Percentiles rank a stretch among this genome's conserved stretches.
phyloP scores from a whole-genome alignment of 2,797 vertebrate species.

The Gallinago solitaria region DNA sequence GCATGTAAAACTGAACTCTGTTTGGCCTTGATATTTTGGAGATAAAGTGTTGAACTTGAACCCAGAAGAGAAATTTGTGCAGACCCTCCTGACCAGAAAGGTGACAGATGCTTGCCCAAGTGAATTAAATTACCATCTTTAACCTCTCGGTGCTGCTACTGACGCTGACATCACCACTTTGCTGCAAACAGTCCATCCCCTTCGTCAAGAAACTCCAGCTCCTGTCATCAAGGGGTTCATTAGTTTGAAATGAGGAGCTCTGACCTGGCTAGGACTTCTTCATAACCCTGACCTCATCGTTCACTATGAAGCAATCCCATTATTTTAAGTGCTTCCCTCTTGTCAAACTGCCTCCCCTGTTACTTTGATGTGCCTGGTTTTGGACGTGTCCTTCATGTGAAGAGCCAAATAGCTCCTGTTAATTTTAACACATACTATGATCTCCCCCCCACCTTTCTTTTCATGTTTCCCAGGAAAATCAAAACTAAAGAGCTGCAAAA shows the following conservation, averaged over 20 bases:
- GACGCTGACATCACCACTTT: conserved; percentile 11
- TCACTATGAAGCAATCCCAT: not conserved
- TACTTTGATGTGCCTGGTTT: not conserved
- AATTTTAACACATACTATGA: not conserved
- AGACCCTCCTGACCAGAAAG: not conserved
- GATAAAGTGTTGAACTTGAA: conserved; percentile 43
- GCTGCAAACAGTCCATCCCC: not conserved
- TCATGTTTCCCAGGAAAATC: not conserved
- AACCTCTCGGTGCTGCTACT: not conserved
- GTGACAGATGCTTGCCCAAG: not conserved
- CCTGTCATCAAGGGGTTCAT: conserved; percentile 31
- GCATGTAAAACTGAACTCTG: conserved; percentile 37
- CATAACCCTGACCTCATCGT: not conserved
- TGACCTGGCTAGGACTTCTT: not conserved
- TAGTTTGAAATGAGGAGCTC: conserved; percentile 35
- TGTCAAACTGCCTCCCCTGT: not conserved
- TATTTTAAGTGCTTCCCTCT: conserved; percentile 24
- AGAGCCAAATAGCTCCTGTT: not conserved
- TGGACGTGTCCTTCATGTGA: not conserved
- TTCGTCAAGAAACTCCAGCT: not conserved
- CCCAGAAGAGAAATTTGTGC: not conserved
- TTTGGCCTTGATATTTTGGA: conserved; percentile 24
- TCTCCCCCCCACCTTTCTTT: not conserved
- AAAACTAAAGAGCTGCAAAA: not conserved
- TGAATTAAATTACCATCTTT: conserved; percentile 50